Conservation (phyloP, 2,113 vertebrate species). For the Condylura cristata region DNA sequence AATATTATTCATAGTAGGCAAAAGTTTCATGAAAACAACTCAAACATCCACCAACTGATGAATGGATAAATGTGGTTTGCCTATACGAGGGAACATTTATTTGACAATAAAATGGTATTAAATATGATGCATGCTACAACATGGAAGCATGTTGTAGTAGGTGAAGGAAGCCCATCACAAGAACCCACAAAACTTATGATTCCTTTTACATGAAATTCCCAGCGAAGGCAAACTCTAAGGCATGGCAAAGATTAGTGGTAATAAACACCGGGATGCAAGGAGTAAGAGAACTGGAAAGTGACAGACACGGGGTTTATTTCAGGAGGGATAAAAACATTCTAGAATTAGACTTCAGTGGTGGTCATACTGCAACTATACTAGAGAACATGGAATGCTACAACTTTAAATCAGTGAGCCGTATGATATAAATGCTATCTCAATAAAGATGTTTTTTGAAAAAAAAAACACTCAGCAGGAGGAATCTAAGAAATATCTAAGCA, state of each 20-base stretch:
- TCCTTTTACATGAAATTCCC: background rate
- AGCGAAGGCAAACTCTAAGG: background rate
- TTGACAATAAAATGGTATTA: background rate
- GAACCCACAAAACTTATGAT: background rate
- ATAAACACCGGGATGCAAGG: background rate
- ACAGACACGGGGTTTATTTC: background rate
- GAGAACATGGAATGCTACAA: background rate
- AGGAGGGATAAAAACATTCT: background rate
- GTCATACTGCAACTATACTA: background rate
- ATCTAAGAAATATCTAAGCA: background rate
- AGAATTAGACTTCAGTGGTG: background rate
- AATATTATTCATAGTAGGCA: background rate
- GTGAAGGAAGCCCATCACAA: background rate
- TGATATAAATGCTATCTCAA: background rate
- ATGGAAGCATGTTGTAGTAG: background rate
- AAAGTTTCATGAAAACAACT: background rate
- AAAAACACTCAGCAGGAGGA: background rate
- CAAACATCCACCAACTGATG: background rate
- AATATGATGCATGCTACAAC: background rate
- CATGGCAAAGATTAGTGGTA: background rate
- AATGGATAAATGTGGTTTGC: background rate
- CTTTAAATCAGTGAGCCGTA: background rate
- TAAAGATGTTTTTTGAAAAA: background rate
- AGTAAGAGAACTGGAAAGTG: too few species aligned
- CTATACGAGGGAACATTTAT: background rate